These are phyloP conservation scores for Venturia canescens DNA, from an alignment of 1,140 invertebrate genomes.

Conservation along the genomic window DNA sequence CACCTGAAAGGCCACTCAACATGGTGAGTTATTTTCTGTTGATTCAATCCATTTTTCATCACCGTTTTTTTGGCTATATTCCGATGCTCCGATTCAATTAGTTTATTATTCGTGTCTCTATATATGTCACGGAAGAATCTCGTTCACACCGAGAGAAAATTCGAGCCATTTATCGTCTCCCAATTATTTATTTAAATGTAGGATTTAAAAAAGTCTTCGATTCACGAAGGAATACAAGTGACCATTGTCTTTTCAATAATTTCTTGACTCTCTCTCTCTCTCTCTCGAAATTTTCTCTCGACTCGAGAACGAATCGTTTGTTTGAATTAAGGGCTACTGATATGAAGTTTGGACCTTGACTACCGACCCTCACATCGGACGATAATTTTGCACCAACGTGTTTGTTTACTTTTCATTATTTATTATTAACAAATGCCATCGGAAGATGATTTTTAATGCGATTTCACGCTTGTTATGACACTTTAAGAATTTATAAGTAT, in stretches of 20 bases:
- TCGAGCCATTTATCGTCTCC: not conserved
- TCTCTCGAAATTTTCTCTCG: not conserved
- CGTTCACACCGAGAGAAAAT: constrained; percentile 13
- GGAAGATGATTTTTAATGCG: not conserved
- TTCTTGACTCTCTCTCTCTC: too few species aligned
- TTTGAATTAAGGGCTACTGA: constrained; percentile 34
- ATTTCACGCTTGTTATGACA: not conserved
- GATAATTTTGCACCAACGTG: not conserved
- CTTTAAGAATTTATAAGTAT: not conserved
- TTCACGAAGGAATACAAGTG: not conserved
- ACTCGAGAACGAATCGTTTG: constrained; percentile 2
- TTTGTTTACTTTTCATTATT: not conserved
- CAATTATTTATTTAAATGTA: not conserved
- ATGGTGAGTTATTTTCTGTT: constrained; percentile 78
- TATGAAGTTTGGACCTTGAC: constrained; percentile 36
- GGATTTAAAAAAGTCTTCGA: not conserved
- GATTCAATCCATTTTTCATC: not conserved
- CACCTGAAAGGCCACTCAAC: constrained; percentile 77
- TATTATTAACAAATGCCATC: not conserved
- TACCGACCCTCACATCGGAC: constrained; percentile 21
- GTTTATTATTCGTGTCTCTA: not conserved
- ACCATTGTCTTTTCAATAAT: too few species aligned
- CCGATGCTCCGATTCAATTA: not conserved
- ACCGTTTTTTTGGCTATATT: not conserved
- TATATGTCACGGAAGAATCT: not conserved